Percentiles rank a stretch among this genome's conserved stretches.
Evolutionary conservation across 1,140 invertebrate species (phyloP).

Genomic region (Heliconius hewitsoni): DNA sequence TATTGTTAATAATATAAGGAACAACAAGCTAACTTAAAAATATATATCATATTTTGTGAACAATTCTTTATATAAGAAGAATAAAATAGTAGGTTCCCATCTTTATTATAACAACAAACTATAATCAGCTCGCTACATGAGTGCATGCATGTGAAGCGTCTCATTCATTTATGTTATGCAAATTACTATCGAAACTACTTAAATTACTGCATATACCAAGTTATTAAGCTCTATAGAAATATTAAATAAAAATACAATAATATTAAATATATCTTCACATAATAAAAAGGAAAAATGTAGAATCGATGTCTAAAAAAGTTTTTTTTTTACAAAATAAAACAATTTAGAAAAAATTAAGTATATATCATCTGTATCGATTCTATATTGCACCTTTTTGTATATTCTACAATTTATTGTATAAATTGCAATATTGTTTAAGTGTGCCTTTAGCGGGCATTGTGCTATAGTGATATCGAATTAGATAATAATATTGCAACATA

Average conservation of each 20-base stretch:
- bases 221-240: not conserved
- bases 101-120: not conserved
- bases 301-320: not conserved
- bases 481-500: not conserved
- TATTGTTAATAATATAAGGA: too few species aligned
- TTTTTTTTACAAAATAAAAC: not conserved
- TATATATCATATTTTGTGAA: too few species aligned
- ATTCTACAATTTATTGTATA: not conserved
- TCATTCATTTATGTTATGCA: not conserved
- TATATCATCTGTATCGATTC: not conserved
- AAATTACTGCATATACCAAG: too few species aligned
- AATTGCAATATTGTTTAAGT: not conserved
- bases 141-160: not conserved
- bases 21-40: too few species aligned
- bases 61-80: too few species aligned
- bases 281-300: slow-evolving; percentile 7
- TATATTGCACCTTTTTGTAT: not conserved
- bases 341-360: not conserved
- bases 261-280: not conserved
- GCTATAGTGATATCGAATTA: not conserved
- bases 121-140: not conserved
- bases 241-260: not conserved
- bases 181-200: too few species aligned
- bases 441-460: not conserved
- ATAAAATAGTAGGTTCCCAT: not conserved